Base-by-base conservation (phyloP, 2,888 invertebrate genomes). In the Gandaritis pyraliata region DNA sequence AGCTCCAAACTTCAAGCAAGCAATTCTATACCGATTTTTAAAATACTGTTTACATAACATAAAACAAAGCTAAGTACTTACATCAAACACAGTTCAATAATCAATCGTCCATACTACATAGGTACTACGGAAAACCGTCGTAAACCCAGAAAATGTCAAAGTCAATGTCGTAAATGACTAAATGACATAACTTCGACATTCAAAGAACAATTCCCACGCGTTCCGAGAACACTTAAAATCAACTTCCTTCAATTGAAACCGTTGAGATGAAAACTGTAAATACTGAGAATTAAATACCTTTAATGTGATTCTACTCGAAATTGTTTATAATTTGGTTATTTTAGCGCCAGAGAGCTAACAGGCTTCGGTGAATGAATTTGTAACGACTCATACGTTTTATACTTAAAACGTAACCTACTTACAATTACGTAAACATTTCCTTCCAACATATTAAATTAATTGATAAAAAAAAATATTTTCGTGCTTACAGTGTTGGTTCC, bases 261-360 rank as follows among this genome's bases (percentile, higher is more conserved):
- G 39, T 61, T 29, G 45, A 68, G 63, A 70, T 66, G 58, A 59
- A 66, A 68, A 64, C 66, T 66, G 64, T 65, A 56, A 66, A 67
- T 70, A 69, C 70, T 38, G 46, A 49, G 70, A 69, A 70, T 15
- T 30, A 30, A n/a, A 49, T 59, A 56, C 64, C 56, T 65, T 65
- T 64, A 30, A 56, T 59, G 49, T 47, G 58, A 52, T 46, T 53
- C 38, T 48, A 29, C 58, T 13, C 16, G 54, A 61, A 65, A 41
- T 58, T 60, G 60, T 64, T 59, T 64, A 60, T 59, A 45, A 16
- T 56, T 61, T 16, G 57, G 53, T 51, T 58, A 61, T 54, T 61
- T 64, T 54, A 51, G 63, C 58, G 58, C 50, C 50, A 18, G 52
- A 50, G 58, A 50, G 46, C 39, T 41, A 36, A 48, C 64, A 64